These are phyloP conservation scores for Slavum lentiscoides DNA, from an alignment of 2,888 invertebrate genomes.

Conservation along the genomic window DNA sequence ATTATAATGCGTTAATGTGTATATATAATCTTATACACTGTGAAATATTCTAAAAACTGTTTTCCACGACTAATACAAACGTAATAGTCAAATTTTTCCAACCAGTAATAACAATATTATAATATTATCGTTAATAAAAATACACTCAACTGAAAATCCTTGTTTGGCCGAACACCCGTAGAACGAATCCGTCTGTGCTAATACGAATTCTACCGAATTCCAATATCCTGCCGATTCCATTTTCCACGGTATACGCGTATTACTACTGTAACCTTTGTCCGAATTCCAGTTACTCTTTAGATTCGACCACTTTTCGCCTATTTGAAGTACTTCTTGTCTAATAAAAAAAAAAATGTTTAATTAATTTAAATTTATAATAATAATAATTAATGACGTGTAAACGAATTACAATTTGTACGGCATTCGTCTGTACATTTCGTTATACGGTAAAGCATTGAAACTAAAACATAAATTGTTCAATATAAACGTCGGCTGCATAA, in stretches of 20 bases:
- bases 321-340: slow-evolving; percentile 23
- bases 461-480: slow-evolving; percentile 31
- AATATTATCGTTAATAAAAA: too few relatives aligned
- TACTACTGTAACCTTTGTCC: slow-evolving; percentile 13
- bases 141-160: slow-evolving; percentile 33
- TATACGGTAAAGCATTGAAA: slow-evolving; percentile 41
- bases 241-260: slow-evolving; percentile 11
- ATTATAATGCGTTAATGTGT: too few relatives aligned
- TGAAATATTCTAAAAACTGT: too few relatives aligned
- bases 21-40: too few relatives aligned
- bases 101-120: too few relatives aligned
- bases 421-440: slow-evolving; percentile 18
- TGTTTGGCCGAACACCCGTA: slow-evolving; percentile 32
- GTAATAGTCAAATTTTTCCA: too few relatives aligned
- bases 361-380: too few relatives aligned
- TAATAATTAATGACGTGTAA: too few relatives aligned
- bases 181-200: slow-evolving; percentile 6
- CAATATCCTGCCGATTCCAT: slow-evolving; percentile 14
- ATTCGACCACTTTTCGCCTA: slow-evolving; percentile 23
- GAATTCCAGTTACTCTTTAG: slow-evolving; percentile 25
- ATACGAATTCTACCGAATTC: slow-evolving; percentile 30
- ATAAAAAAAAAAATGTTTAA: not conserved
- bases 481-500: slow-evolving; percentile 33
- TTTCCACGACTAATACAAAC: too few relatives aligned
- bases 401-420: slow-evolving; percentile 34